Base-by-base conservation (phyloP, 2,888 invertebrate genomes). In the Ceriagrion tenellum region DNA sequence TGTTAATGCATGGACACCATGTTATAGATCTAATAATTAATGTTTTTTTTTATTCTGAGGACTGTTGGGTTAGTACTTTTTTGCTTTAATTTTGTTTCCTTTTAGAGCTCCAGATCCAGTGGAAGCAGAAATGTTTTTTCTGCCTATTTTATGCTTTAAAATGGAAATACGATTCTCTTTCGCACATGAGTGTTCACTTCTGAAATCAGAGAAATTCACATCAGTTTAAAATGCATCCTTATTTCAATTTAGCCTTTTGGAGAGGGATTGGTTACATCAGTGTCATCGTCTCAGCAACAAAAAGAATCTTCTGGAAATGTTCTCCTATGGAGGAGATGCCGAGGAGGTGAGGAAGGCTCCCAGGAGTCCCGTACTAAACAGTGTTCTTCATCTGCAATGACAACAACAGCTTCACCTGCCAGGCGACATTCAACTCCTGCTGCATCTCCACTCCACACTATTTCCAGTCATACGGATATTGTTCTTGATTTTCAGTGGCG, bases 401-500 rank as follows among this genome's bases (percentile, higher is more conserved):
- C 96, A 98, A 98, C 90, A 97, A n/a, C 93, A n/a, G 93, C 93
- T 69, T 93, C 93, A 47, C 74, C 93, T 55, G 93, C 93, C 8
- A 93, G 96, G 96, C 91, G 96, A 96, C 95, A 96, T 96, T 63
- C 96, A 96, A 8, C 96, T 13, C 93, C 93, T n/a, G 93, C 93
- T 74, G 93, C 93, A 40, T 93, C 98, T 88, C 98, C 99, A 1
- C 98, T 99, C 90, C 99, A 99, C 96, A 98, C 99, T 56, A 98
- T 99, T 97, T 98, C 99, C n/a, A 99, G 99, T 0, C 99, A 99
- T 96, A 98, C 98, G 16, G 99, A 99, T 97, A 99, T 99, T 90
- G 99, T 99, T 13, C 97, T 99, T 95, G 99, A 99, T 96, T 99
- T 99, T 97, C 99, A 99, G 96, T 99, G 99, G 99, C 97, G 99